Conservation (phyloP, 1,140 invertebrate genomes). For the Battus philenor region DNA sequence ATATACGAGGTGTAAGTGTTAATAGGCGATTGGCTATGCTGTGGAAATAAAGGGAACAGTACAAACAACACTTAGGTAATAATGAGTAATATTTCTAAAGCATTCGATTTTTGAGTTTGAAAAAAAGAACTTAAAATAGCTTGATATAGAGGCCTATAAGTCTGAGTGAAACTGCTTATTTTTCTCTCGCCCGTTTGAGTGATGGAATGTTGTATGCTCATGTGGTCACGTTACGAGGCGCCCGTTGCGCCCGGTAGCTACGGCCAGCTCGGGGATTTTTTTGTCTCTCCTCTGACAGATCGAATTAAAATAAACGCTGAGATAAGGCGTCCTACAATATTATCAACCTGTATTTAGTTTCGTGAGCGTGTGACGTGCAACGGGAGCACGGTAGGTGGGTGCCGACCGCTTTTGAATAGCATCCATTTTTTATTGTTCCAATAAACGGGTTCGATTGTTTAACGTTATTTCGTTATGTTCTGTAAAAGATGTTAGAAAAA, state of each 20-base stretch:
- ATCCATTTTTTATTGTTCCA: slow-evolving; percentile 43
- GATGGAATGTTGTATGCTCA: slow-evolving; percentile 38
- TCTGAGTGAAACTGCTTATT: slow-evolving; percentile 12
- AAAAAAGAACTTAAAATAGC: not conserved
- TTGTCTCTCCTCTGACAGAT: slow-evolving; percentile 70
- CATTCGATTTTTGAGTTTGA: too few relatives aligned
- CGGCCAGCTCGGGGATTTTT: slow-evolving; percentile 50
- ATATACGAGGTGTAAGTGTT: too few relatives aligned
- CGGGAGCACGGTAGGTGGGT: slow-evolving; percentile 65
- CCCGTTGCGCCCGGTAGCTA: slow-evolving; percentile 60
- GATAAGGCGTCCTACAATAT: slow-evolving; percentile 67
- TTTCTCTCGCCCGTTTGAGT: slow-evolving; percentile 24
- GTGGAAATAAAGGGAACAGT: too few relatives aligned
- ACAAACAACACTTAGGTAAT: too few relatives aligned
- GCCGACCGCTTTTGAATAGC: slow-evolving; percentile 39
- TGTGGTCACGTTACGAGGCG: slow-evolving; percentile 54
- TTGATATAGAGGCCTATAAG: slow-evolving; percentile 13
- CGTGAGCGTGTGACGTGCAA: slow-evolving; percentile 55
- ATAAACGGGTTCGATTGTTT: slow-evolving; percentile 32
- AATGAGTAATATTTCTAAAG: too few relatives aligned
- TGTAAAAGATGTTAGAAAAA: too few relatives aligned
- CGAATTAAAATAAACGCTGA: slow-evolving; percentile 74
- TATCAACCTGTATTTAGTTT: slow-evolving; percentile 70
- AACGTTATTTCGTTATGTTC: slow-evolving; percentile 8
- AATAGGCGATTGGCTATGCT: too few relatives aligned